Evolutionary conservation across 2,888 invertebrate species (phyloP).

Genomic region (Heteromurus nitidus): DNA sequence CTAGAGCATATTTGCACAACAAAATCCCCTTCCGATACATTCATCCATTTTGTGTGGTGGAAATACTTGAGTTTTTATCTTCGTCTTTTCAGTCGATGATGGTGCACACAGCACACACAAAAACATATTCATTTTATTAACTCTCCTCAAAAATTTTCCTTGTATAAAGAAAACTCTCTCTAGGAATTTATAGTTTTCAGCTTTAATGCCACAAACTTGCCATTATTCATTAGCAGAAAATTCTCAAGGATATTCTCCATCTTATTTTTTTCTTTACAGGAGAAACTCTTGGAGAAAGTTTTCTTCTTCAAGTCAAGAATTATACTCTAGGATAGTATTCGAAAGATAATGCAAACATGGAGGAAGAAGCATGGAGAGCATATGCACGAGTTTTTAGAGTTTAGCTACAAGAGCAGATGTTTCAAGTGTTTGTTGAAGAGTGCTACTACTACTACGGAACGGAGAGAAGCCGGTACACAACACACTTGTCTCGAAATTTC

Average conservation of each 20-base stretch:
- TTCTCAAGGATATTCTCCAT: background rate
- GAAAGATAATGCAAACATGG: constrained; percentile 8
- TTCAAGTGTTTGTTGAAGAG: constrained; percentile 2
- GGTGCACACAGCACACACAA: background rate
- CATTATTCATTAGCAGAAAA: constrained; percentile 38
- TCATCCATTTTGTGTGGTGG: too few relatives aligned
- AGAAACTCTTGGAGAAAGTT: background rate
- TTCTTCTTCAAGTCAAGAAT: constrained; percentile 11
- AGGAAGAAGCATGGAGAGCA: too few relatives aligned
- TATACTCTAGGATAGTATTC: background rate
- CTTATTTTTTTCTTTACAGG: background rate
- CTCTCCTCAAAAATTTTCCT: background rate
- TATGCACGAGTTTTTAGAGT: too few relatives aligned
- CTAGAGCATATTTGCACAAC: too few relatives aligned
- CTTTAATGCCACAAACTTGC: constrained; percentile 3
- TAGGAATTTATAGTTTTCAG: background rate
- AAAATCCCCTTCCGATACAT: too few relatives aligned
- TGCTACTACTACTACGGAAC: background rate
- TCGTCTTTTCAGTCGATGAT: background rate
- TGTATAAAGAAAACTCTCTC: background rate
- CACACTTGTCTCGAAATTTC: constrained; percentile 22
- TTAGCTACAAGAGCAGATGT: background rate
- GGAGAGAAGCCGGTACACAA: background rate
- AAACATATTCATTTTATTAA: too few relatives aligned
- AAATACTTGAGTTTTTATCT: too few relatives aligned